Evolutionary conservation across 2,113 vertebrate genomes (phyloP).

Genomic region (Mungos mungo): DNA sequence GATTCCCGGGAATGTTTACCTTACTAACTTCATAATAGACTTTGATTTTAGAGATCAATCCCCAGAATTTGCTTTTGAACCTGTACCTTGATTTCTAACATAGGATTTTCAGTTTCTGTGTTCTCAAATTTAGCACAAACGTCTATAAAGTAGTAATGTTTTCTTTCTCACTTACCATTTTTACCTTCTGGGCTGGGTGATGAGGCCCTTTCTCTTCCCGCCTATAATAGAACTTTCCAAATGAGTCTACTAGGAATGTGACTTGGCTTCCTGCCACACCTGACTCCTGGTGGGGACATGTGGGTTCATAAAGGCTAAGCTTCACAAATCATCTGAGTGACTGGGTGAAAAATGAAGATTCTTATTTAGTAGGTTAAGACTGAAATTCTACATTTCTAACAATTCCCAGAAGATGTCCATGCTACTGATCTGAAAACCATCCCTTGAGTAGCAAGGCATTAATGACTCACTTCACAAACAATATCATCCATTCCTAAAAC

Average conservation of each 20-base stretch:
- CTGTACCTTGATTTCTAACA: conserved; percentile 14
- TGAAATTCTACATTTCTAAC: background rate
- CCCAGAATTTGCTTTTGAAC: background rate
- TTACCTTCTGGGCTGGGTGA: conserved; percentile 46
- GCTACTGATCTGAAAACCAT: background rate
- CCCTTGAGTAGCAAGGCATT: background rate
- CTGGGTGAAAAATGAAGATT: background rate
- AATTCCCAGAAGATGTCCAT: background rate
- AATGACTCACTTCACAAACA: background rate
- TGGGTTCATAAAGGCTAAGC: background rate
- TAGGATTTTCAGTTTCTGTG: conserved; percentile 24
- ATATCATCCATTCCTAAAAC: background rate
- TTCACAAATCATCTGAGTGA: background rate
- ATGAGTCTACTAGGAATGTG: background rate
- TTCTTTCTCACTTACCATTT: conserved; percentile 41
- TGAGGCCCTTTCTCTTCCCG: conserved; percentile 27
- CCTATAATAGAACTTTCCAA: conserved; percentile 55
- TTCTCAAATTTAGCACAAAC: background rate
- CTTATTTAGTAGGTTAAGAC: background rate
- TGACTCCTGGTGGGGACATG: background rate
- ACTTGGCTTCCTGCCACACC: background rate
- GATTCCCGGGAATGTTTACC: background rate
- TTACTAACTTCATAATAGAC: background rate
- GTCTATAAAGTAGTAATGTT: background rate
- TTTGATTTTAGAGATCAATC: background rate